Base-by-base conservation (phyloP, 2,888 invertebrate species). In the Tenodera sinensis region DNA sequence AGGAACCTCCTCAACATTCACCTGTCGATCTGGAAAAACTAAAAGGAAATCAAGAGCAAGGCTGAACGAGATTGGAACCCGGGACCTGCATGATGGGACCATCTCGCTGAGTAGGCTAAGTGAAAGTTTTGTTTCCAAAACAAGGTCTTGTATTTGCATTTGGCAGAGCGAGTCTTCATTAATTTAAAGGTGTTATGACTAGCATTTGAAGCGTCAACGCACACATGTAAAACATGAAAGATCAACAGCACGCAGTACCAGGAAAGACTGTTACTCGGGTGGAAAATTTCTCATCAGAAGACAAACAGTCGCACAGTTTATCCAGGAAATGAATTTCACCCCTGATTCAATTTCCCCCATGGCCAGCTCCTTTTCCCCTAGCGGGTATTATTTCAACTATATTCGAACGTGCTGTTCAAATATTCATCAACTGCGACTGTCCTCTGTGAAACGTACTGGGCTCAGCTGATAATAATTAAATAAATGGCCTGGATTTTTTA, bases 301-400 rank as follows among this genome's bases (percentile, higher is more conserved):
- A 86, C 86, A 86, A 86, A 86, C 86, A 71, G 54, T 71, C 54
- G 54, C 25, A 86, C 81, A 86, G 30, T 86, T 86, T 86, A 54
- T 86, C 71, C 54, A 71, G 27, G 86, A 86, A 86, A 86, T 86
- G 86, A 81, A 86, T 71, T 86, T 86, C 47, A 47, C 81, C 81
- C 54, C 81, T 86, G 86, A 86, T 81, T 81, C 81, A 71, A 86
- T 86, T 86, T 86, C 86, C 86, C 86, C 27, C 28, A 81, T n/a
- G 86, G 81, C 28, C 85, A 85, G 54, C 85, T 54, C 85, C 85
- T 47, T 85, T 25, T 54, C 81, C 71, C 86, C 81, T 71, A 71
- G 28, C 86, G 86, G 86, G 54, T 71, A 86, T 86, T 81, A 81
- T 86, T 86, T 71, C 54, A 71, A 71, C 54, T 71, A 71, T 25